Conservation (phyloP, 2,113 vertebrate species). For the Halichoeres trimaculatus region DNA sequence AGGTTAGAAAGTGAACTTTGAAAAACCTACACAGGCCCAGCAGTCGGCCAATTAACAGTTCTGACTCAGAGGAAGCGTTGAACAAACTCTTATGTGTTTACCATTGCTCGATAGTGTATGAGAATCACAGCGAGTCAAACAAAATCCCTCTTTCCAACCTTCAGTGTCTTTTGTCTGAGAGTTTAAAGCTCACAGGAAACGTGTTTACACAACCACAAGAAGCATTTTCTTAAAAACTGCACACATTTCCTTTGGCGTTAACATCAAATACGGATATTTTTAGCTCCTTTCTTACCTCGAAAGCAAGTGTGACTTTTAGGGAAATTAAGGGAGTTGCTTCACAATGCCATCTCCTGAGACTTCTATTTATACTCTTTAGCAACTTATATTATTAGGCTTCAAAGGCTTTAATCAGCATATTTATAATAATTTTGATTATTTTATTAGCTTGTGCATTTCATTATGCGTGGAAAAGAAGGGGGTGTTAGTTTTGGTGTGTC, state of each 20-base stretch:
- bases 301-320: constrained; percentile 66
- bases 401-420: constrained; percentile 75
- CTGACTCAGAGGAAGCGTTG: constrained; percentile 4
- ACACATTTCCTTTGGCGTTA: constrained; percentile 38
- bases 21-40: constrained; percentile 48
- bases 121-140: background rate
- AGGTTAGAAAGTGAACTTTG: constrained; percentile 50
- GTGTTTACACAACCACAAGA: constrained; percentile 22
- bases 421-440: constrained; percentile 59
- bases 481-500: constrained; percentile 41
- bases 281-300: constrained; percentile 68
- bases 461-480: constrained; percentile 52
- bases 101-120: constrained; percentile 6
- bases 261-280: constrained; percentile 64
- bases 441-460: constrained; percentile 50
- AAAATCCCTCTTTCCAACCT: constrained; percentile 8
- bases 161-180: background rate
- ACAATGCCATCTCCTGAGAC: constrained; percentile 65
- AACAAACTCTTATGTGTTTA: constrained; percentile 16
- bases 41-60: constrained; percentile 53
- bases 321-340: constrained; percentile 52
- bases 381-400: constrained; percentile 75
- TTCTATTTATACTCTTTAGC: constrained; percentile 74
- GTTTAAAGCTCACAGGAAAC: constrained; percentile 1
- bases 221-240: constrained; percentile 25